Conservation (phyloP, 2,797 vertebrate genomes). For the Sebastes diaconus region DNA sequence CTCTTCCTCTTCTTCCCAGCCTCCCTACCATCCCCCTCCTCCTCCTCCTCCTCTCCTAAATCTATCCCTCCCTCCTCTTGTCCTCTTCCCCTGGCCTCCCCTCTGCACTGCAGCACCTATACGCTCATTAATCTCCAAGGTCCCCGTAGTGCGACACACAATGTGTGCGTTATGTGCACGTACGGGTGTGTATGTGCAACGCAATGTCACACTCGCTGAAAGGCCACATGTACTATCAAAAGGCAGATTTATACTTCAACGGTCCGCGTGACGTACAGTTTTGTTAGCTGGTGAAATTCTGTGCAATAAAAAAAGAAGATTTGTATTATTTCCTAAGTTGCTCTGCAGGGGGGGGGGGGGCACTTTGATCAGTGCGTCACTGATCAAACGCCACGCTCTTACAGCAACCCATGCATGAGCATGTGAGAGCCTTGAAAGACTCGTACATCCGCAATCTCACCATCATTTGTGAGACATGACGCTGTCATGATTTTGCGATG, state of each 20-base stretch:
- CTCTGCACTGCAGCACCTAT: slow-evolving; percentile 56
- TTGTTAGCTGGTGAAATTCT: not conserved
- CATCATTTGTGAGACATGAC: not conserved
- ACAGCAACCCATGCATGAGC: not conserved
- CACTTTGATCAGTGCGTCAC: too few species aligned
- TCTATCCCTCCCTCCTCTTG: slow-evolving; percentile 24
- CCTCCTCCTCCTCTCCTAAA: slow-evolving; percentile 21
- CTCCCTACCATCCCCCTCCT: slow-evolving; percentile 10
- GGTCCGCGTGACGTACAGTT: not conserved
- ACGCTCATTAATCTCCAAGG: slow-evolving; percentile 49
- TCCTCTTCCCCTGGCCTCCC: slow-evolving; percentile 5
- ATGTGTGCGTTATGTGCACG: not conserved
- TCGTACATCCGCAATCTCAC: not conserved
- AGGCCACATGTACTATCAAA: not conserved
- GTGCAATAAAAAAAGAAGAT: not conserved
- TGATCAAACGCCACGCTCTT: not conserved
- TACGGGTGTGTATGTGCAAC: not conserved
- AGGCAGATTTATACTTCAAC: not conserved
- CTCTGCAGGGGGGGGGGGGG: too few species aligned
- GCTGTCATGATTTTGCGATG: not conserved
- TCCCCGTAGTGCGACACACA: slow-evolving; percentile 15
- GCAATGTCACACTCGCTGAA: not conserved
- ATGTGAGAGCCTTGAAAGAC: not conserved
- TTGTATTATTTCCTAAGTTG: not conserved
- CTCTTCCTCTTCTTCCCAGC: not conserved